Base-by-base conservation (phyloP, 1,140 invertebrate species). In the Drosophila seguyi region DNA sequence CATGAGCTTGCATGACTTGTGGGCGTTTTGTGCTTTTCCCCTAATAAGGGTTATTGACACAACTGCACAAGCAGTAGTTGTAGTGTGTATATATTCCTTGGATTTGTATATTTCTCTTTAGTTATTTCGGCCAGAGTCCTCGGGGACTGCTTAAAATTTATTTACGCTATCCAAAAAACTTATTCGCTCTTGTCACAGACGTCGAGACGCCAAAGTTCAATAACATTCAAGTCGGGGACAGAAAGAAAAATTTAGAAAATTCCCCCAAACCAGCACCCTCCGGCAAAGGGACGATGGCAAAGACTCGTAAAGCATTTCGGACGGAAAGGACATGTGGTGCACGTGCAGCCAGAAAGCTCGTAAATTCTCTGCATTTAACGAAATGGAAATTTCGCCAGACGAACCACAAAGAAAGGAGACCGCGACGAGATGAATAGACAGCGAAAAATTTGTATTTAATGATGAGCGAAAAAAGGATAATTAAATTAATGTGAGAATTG, bases 351-450 rank as follows among this genome's bases (percentile, higher is more conserved):
- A 69, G 44, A 67, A 68, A 66, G 44, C 72, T 78, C 82, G 80
- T 87, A 87, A 87, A 87, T 80, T 87, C 67, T 75, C 27, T 65
- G 62, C 83, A 83, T 83, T 87, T 88, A 87, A 65, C 80, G 75
- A 74, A 87, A 87, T 88, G 76, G 72, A 87, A 87, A 84, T 79
- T 88, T 77, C 44, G 42, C 57, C 72, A 76, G 72, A 62, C 81
- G 39, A 67, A 62, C 57, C 71, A 53, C 68, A 66, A 56, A 56
- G 59, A 48, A 50, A 45, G 29, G 53, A 58, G 27, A 25, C 47
- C 25, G 8, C 14, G 20, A 8, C 10, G n/a, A 27, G 61, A 53
- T 58, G 72, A 62, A 36, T 29, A 41, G 36, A 38, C 38, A 55
- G 52, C 20, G 8, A 55, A 55, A 38, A 55, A 53, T 10, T 2